Conservation (phyloP, 2,888 invertebrate species). For the Protophormia terraenovae region DNA sequence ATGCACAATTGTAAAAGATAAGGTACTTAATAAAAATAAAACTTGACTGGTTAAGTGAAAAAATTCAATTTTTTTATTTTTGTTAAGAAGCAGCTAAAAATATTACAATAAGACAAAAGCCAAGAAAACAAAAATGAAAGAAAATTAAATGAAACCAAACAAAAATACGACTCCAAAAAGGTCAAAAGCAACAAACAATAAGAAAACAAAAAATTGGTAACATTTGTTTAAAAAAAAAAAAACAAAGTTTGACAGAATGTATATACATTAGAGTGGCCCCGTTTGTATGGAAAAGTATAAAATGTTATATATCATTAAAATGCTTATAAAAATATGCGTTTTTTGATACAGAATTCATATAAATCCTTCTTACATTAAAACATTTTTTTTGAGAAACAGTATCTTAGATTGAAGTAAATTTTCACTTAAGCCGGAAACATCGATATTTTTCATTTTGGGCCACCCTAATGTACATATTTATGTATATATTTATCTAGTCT, state of each 20-base stretch:
- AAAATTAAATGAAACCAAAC: neutral
- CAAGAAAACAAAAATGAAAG: neutral
- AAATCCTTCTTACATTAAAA: no score
- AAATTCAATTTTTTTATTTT: neutral
- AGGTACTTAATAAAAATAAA: constrained; percentile 3
- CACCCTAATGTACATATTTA: no score
- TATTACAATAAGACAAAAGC: neutral
- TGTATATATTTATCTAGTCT: no score
- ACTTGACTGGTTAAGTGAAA: constrained; percentile 1
- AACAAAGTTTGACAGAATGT: neutral
- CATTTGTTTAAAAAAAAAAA: constrained; percentile 1
- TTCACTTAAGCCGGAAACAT: no score
- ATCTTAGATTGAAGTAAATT: no score
- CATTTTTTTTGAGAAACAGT: no score
- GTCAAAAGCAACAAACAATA: constrained; percentile 6
- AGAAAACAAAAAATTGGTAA: neutral
- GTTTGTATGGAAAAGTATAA: no score
- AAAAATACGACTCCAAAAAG: neutral
- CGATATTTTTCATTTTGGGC: no score
- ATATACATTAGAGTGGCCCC: no score
- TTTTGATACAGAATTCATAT: no score
- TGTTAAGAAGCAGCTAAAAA: neutral
- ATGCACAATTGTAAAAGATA: constrained; percentile 18
- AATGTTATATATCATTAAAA: no score
- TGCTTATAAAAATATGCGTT: no score